Percentiles rank a stretch among this genome's conserved stretches.
Conservation (phyloP, 1,140 invertebrate species). For the Sycophila sp. region DNA sequence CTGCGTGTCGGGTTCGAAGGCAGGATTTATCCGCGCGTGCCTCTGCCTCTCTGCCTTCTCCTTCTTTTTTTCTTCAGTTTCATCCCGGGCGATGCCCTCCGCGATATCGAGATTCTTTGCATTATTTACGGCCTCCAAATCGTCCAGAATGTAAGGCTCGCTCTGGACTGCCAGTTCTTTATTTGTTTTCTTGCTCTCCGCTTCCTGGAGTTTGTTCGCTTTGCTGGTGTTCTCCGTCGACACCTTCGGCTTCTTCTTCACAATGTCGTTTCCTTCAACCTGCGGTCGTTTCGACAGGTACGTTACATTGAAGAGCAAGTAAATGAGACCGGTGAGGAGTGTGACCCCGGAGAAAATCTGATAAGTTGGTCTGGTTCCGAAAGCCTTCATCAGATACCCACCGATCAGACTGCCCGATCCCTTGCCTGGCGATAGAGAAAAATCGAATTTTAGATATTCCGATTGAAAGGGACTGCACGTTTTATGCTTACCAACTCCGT, state of each 20-base stretch:
- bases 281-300: slow-evolving; percentile 70
- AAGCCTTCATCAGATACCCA: slow-evolving; percentile 79
- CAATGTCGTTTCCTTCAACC: slow-evolving; percentile 66
- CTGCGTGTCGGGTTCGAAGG: slow-evolving; percentile 58
- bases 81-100: slow-evolving; percentile 47
- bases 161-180: slow-evolving; percentile 27
- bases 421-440: slow-evolving; percentile 70
- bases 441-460: background rate
- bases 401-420: slow-evolving; percentile 81
- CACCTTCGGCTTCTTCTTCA: slow-evolving; percentile 64
- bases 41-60: slow-evolving; percentile 51
- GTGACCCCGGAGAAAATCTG: slow-evolving; percentile 75
- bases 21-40: slow-evolving; percentile 64
- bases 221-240: slow-evolving; percentile 40
- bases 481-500: slow-evolving; percentile 75
- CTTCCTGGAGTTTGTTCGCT: slow-evolving; percentile 3
- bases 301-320: slow-evolving; percentile 75
- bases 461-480: slow-evolving; percentile 9
- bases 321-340: slow-evolving; percentile 73
- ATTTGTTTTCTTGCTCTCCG: slow-evolving; percentile 14
- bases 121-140: slow-evolving; percentile 47
- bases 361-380: slow-evolving; percentile 79
- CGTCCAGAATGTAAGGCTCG: slow-evolving; percentile 9
- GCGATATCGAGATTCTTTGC: slow-evolving; percentile 54
- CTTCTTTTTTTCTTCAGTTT: slow-evolving; percentile 39